These are phyloP conservation scores for Poecilobothrus nobilitatus DNA, from an alignment of 2,888 invertebrate species.

Conservation along the genomic window DNA sequence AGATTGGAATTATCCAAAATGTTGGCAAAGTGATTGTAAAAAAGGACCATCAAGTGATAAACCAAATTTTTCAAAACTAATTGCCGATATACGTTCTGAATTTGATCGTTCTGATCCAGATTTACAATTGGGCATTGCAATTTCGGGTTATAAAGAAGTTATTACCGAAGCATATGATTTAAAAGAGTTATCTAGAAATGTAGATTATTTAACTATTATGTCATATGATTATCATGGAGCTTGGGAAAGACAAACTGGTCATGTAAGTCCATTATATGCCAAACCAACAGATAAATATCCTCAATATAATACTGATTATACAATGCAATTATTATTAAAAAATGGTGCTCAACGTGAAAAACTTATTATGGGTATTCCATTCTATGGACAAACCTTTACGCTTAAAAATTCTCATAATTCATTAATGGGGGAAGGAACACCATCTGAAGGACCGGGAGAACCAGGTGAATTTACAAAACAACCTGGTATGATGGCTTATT, in stretches of 20 bases:
- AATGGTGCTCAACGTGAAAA: slow-evolving; percentile 71
- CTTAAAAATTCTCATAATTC: slow-evolving; percentile 45
- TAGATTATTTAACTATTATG: slow-evolving; percentile 78
- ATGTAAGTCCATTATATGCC: slow-evolving; percentile 69
- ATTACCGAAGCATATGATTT: slow-evolving; percentile 81
- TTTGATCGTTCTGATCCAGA: slow-evolving; percentile 39
- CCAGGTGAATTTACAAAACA: slow-evolving; percentile 75
- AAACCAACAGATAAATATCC: slow-evolving; percentile 58
- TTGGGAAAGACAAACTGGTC: slow-evolving; percentile 75
- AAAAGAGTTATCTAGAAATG: slow-evolving; percentile 55
- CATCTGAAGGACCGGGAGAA: slow-evolving; percentile 65
- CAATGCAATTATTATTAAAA: slow-evolving; percentile 64
- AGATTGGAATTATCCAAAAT: slow-evolving; percentile 92
- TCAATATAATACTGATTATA: slow-evolving; percentile 73
- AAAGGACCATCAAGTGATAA: slow-evolving; percentile 71
- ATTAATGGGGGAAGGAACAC: slow-evolving; percentile 50
- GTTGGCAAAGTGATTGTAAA: slow-evolving; percentile 84
- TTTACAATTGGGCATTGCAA: slow-evolving; percentile 69
- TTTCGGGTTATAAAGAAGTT: slow-evolving; percentile 86
- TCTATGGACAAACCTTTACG: slow-evolving; percentile 81
- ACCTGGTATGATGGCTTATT: slow-evolving; percentile 80
- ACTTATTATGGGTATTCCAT: slow-evolving; percentile 69
- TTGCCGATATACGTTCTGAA: slow-evolving; percentile 50
- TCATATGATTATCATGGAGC: slow-evolving; percentile 83
- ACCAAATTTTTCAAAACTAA: slow-evolving; percentile 65